Percentiles rank a stretch among this genome's conserved stretches.
Conservation (phyloP, 2,113 vertebrate genomes). For the Pogonocichla stellata region DNA sequence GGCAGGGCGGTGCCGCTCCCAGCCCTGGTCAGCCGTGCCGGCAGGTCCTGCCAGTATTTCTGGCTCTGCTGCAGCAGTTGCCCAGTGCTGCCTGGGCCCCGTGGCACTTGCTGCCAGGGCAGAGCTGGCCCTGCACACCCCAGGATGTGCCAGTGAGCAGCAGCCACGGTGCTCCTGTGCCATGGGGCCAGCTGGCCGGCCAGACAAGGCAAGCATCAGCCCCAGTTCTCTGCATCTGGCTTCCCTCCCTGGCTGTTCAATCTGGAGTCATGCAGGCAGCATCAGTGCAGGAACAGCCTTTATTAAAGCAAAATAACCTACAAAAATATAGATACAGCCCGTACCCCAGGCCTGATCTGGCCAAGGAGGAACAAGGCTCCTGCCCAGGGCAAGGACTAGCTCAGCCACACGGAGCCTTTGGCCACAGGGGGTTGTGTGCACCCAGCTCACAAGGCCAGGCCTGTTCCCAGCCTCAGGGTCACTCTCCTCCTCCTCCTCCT, state of each 20-base stretch:
- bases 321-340: constrained; percentile 66
- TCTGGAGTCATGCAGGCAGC: neutral
- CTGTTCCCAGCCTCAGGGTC: neutral
- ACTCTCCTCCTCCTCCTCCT: neutral
- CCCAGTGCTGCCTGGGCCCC: neutral
- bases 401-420: constrained; percentile 40
- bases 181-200: fast-evolving
- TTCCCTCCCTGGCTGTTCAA: neutral
- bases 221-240: neutral
- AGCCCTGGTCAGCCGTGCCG: neutral
- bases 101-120: neutral
- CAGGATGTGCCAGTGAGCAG: fast-evolving
- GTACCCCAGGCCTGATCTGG: constrained; percentile 13
- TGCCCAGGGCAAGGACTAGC: constrained; percentile 38
- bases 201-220: neutral
- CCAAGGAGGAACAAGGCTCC: neutral
- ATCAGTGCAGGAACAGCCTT: constrained; percentile 65
- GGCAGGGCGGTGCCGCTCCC: neutral
- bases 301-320: constrained; percentile 71
- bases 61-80: neutral
- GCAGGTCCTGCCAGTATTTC: constrained; percentile 54
- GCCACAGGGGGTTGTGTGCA: neutral
- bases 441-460: neutral
- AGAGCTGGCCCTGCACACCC: neutral
- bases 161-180: fast-evolving